Base-by-base conservation (phyloP, 2,888 invertebrate genomes). In the Acleris laterana region DNA sequence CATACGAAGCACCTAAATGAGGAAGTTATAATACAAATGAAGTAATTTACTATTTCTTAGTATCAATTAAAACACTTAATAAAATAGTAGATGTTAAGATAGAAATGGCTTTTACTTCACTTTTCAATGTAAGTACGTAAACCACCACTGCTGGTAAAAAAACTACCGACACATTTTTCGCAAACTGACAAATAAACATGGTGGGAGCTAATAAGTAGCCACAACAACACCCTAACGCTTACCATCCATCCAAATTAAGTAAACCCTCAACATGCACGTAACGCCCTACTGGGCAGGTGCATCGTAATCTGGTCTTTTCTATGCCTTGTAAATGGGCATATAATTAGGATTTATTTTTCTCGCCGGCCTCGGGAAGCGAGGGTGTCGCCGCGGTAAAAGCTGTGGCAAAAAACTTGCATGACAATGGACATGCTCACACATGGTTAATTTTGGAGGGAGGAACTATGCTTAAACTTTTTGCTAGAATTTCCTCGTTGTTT, bases 281-380 rank as follows among this genome's bases (percentile, higher is more conserved):
- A 2, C 6, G 6, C 5, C 19, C 9, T 42, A 28, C 19, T 20
- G 22, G 44, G 3, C 55, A 50, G 50, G 50, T 50, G 50, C 55
- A 55, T 56, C 50, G 13, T 19, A 56, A 56, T 50, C 49, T 56
- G 49, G 65, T 32, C 60, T 44, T 11, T 11, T 46, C 25, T 7
- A 53, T 20, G 25, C 55, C 32, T 65, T 65, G 65, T 53, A 65
- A 60, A 65, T 61, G 65, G 65, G 55, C 53, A 61, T 60, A 65
- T 61, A 65, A 65, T 65, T 65, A 61, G 60, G 60, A 65, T 65
- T 65, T 65, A 65, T 56, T 56, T 61, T 65, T 56, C 28, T 38
- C 42, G 51, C 22, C 49, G 42, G 53, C 13, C 25, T 20, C 60
- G 50, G 65, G 55, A 65, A 38, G 32, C 38, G 42, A 20, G 49